Evolutionary conservation across 1,140 invertebrate genomes (phyloP).

Genomic region (Drosophila nasuta): DNA sequence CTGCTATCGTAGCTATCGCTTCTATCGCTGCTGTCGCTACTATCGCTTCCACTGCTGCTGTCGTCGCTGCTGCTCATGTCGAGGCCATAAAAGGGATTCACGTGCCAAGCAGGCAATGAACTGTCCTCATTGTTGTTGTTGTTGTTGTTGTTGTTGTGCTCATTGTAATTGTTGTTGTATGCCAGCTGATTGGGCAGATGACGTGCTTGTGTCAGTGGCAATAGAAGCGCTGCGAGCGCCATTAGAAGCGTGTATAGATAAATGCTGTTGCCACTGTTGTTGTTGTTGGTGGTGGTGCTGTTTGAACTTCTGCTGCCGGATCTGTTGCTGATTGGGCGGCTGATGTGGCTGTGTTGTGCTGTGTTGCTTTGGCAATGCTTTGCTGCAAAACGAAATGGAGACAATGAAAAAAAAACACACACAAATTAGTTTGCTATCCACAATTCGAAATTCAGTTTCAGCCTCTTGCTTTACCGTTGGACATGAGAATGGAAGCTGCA

Average conservation of each 20-base stretch:
- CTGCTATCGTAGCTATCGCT: constrained; percentile 1
- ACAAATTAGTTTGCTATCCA: not conserved
- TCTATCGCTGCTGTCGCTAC: constrained; percentile 31
- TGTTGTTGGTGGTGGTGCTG: constrained; percentile 9
- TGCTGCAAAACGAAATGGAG: constrained; percentile 31
- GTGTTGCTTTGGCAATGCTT: constrained; percentile 45
- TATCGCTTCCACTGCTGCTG: constrained; percentile 34
- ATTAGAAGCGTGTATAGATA: constrained; percentile 40
- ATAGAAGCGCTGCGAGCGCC: constrained; percentile 44
- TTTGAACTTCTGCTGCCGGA: not conserved
- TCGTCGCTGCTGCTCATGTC: constrained; percentile 48
- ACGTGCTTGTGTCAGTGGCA: constrained; percentile 49
- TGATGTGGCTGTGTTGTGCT: constrained; percentile 27
- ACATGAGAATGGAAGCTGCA: constrained; percentile 12
- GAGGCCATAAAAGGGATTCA: constrained; percentile 63
- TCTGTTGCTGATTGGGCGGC: constrained; percentile 14
- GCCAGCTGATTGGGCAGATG: constrained; percentile 58
- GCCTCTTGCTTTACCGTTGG: constrained; percentile 12
- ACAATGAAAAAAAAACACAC: not conserved
- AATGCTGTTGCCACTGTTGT: constrained; percentile 20
- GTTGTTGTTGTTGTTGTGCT: too few species aligned
- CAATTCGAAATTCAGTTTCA: not conserved
- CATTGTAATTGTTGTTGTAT: not conserved
- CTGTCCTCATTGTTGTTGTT: constrained; percentile 23
- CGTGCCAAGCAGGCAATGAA: constrained; percentile 49